Conservation (phyloP, 53 echinoderm and acorn worm species). For the Holothuria scabra region DNA sequence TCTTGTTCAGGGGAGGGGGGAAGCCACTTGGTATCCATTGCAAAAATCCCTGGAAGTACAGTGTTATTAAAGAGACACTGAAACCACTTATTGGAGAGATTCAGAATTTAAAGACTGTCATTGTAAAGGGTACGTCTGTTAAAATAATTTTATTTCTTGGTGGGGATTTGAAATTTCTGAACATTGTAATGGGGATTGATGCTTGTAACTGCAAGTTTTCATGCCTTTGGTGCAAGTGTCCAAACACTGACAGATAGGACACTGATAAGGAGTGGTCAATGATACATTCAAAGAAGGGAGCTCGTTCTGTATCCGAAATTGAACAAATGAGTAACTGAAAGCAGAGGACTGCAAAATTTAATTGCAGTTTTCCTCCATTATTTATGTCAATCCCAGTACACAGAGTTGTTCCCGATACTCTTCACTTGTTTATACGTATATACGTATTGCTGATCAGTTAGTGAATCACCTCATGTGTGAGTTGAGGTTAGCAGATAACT, state of each 20-base stretch:
- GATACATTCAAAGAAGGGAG: constrained; percentile 18
- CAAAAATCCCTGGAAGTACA: no score
- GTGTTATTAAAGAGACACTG: no score
- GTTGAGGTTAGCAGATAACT: neutral
- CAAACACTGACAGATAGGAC: neutral
- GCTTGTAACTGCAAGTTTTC: constrained; percentile 9
- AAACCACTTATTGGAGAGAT: no score
- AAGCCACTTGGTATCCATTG: neutral
- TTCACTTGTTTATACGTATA: constrained; percentile 46
- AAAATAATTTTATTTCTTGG: neutral
- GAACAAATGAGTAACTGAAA: neutral
- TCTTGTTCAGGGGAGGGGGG: neutral
- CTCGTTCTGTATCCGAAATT: constrained; percentile 21
- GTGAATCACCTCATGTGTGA: constrained; percentile 27
- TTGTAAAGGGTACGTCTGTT: neutral
- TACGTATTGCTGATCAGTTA: neutral
- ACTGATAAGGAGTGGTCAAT: constrained; percentile 29
- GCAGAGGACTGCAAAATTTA: neutral
- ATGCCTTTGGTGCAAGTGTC: constrained; percentile 45
- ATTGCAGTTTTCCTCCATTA: neutral
- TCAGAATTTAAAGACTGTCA: no score
- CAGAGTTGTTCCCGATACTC: constrained; percentile 19
- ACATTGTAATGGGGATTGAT: constrained; percentile 29
- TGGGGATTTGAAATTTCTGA: constrained; percentile 29
- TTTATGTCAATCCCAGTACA: constrained; percentile 38